phyloP scores from a whole-genome alignment of 2,888 invertebrate species.

The Dryococelus australis region DNA sequence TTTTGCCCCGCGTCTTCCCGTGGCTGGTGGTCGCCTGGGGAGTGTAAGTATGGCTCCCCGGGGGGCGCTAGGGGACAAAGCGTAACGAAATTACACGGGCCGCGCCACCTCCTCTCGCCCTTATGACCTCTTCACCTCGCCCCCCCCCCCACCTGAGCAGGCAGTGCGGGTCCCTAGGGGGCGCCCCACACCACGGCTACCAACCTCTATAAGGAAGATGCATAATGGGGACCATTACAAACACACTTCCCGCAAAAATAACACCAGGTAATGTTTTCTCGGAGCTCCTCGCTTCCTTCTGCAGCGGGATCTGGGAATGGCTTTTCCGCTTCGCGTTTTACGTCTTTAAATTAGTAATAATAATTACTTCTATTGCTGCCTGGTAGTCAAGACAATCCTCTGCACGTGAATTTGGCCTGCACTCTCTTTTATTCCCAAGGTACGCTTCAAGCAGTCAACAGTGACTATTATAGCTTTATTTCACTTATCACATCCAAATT shows the following conservation, averaged over 20 bases:
- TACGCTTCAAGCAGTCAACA: too few species aligned
- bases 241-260: constrained; percentile 6
- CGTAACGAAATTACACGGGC: constrained; percentile 39
- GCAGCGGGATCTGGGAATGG: not conserved
- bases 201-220: not conserved
- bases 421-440: not conserved
- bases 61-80: constrained; percentile 36
- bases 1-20: not conserved
- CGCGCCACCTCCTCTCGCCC: not conserved
- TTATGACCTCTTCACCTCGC: not conserved
- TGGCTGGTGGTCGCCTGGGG: not conserved
- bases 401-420: not conserved
- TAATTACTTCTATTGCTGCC: not conserved
- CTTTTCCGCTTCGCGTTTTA: not conserved
- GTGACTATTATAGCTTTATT: too few species aligned
- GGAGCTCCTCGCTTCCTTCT: not conserved
- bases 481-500: too few species aligned
- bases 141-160: not conserved
- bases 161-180: not conserved
- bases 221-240: not conserved
- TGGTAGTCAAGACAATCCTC: not conserved
- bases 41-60: not conserved
- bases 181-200: not conserved
- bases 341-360: not conserved
- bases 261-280: not conserved